A percentile compares a stretch with the other conserved stretches of the same genome.
Conservation (phyloP, 2,888 invertebrate genomes). For the Listrodromus nycthemerus region DNA sequence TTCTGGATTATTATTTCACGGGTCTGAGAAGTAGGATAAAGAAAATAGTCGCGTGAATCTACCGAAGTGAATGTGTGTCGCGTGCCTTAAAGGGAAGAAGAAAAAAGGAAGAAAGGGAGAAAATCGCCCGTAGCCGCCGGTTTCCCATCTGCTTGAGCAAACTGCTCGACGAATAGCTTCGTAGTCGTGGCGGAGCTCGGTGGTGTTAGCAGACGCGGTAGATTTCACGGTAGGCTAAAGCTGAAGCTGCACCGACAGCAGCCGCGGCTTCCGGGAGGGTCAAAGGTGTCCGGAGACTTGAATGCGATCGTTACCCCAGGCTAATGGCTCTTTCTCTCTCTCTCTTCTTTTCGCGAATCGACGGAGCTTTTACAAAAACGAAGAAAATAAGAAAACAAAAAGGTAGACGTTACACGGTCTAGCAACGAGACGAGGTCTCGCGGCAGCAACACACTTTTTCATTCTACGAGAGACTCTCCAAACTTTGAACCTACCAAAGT, state of each 20-base stretch:
- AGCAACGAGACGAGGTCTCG: conserved; percentile 33
- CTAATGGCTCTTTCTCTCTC: conserved; percentile 73
- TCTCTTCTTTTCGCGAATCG: conserved; percentile 72
- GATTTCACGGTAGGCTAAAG: conserved; percentile 49
- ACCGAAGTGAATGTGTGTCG: conserved; percentile 53
- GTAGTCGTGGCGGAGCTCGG: conserved; percentile 55
- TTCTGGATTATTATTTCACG: conserved; percentile 52
- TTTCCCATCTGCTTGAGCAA: conserved; percentile 78
- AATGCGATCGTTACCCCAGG: conserved; percentile 78
- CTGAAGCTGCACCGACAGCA: conserved; percentile 15
- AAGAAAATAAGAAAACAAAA: conserved; percentile 26
- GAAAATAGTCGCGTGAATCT: conserved; percentile 55
- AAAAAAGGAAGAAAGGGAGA: conserved; percentile 55
- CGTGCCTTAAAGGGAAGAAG: conserved; percentile 40
- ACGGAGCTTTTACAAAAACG: conserved; percentile 51
- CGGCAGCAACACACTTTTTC: conserved; percentile 1
- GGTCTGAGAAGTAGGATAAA: conserved; percentile 35
- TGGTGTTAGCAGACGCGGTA: conserved; percentile 40
- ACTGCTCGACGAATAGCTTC: conserved; percentile 71
- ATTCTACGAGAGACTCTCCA: background rate
- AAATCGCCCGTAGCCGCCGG: conserved; percentile 65
- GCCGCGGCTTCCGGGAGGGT: conserved; percentile 68
- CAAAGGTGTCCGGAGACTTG: conserved; percentile 76
- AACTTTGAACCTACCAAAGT: conserved; percentile 13
- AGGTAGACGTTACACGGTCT: conserved; percentile 52